Evolutionary conservation across 1,140 invertebrate species (phyloP).

Genomic region (Forficula auricularia): DNA sequence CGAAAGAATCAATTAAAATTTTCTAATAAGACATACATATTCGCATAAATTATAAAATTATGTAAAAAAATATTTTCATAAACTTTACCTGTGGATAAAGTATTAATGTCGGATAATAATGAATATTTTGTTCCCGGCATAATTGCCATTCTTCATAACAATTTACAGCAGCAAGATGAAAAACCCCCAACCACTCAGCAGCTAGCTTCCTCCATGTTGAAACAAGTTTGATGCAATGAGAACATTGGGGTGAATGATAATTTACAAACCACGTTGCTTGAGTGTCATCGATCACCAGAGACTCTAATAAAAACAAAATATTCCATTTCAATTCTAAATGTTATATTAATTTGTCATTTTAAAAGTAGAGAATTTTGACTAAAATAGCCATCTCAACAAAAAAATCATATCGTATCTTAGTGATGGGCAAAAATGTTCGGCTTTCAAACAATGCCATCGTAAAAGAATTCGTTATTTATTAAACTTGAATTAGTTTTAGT

Average conservation of each 20-base stretch:
- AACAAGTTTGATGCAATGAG: constrained; percentile 63
- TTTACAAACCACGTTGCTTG: constrained; percentile 56
- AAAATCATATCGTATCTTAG: not conserved
- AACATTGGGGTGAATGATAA: constrained; percentile 71
- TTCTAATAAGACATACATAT: no score
- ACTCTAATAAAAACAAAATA: constrained; percentile 22
- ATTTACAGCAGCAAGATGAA: constrained; percentile 61
- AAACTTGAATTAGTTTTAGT: no score
- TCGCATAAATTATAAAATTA: no score
- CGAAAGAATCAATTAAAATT: no score
- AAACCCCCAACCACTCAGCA: constrained; percentile 46
- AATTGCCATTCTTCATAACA: constrained; percentile 58
- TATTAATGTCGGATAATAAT: constrained; percentile 49
- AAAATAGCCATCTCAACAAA: not conserved
- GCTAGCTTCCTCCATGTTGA: constrained; percentile 64
- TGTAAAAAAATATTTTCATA: no score
- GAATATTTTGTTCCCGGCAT: constrained; percentile 44
- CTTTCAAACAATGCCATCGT: no score
- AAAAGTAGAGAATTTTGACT: not conserved
- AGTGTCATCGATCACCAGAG: no score
- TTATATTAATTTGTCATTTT: not conserved
- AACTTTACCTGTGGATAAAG: constrained; percentile 30
- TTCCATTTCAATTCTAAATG: no score
- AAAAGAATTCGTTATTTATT: no score
- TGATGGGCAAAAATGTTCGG: no score